These are phyloP conservation scores for Watsonalla binaria DNA, from an alignment of 2,888 invertebrate genomes.

Conservation along the genomic window DNA sequence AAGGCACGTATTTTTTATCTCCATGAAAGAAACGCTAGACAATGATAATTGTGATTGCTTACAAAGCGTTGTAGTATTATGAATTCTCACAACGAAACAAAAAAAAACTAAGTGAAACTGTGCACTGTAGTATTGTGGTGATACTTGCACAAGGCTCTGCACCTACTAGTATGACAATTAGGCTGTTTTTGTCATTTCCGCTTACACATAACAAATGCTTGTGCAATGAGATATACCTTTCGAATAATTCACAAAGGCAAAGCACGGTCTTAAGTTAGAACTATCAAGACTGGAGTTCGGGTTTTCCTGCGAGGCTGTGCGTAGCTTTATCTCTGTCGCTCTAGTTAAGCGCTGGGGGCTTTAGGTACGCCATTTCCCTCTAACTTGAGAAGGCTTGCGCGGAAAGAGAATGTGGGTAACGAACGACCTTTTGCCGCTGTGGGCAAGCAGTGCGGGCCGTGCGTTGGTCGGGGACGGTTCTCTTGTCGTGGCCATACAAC, in stretches of 20 bases:
- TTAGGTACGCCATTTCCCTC: constrained; percentile 50
- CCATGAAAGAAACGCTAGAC: neutral
- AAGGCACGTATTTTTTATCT: neutral
- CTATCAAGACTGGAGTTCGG: constrained; percentile 74
- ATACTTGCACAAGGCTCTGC: constrained; percentile 26
- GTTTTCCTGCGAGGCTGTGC: constrained; percentile 68
- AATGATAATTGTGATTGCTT: constrained; percentile 1
- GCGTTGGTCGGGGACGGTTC: constrained; percentile 66
- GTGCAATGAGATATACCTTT: constrained; percentile 66
- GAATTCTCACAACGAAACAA: neutral
- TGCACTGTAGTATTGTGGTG: constrained; percentile 9
- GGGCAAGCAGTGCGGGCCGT: constrained; percentile 76
- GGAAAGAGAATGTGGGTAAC: constrained; percentile 79
- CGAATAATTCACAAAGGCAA: constrained; percentile 73
- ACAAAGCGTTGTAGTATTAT: neutral
- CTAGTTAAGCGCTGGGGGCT: constrained; percentile 25
- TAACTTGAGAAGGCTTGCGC: constrained; percentile 75
- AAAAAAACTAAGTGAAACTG: constrained; percentile 9
- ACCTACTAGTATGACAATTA: constrained; percentile 41
- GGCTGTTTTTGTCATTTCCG: constrained; percentile 52
- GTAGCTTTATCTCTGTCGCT: constrained; percentile 43
- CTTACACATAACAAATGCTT: constrained; percentile 55
- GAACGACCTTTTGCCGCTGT: constrained; percentile 77
- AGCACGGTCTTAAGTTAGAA: constrained; percentile 70
- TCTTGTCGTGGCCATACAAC: constrained; percentile 32